These are phyloP conservation scores for Brachypodius melanocephalos DNA, from an alignment of 2,113 vertebrate genomes.

Conservation along the genomic window DNA sequence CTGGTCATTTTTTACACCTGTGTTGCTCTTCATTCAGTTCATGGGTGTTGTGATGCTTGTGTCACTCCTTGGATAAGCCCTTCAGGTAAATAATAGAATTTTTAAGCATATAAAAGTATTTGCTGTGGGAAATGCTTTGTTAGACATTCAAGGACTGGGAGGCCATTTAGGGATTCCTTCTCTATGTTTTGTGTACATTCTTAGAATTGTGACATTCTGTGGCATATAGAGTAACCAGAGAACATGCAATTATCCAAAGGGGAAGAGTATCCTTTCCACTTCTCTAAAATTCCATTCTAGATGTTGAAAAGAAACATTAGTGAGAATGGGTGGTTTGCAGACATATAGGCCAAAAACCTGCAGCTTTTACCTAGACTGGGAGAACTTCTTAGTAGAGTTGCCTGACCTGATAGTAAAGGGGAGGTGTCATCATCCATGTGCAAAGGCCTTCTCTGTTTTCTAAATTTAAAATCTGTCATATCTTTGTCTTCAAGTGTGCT, in stretches of 20 bases:
- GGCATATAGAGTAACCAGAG: neutral
- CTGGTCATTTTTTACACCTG: constrained; percentile 92
- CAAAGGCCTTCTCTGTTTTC: neutral
- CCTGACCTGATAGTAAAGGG: neutral
- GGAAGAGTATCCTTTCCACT: neutral
- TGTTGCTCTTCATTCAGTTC: constrained; percentile 92
- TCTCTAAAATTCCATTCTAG: neutral
- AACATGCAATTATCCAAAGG: neutral
- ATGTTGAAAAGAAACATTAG: neutral
- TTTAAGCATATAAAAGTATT: neutral
- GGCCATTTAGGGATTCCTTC: neutral
- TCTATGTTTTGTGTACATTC: neutral
- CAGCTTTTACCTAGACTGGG: neutral
- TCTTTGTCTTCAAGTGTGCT: neutral
- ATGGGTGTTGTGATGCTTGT: constrained; percentile 95
- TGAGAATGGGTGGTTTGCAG: neutral
- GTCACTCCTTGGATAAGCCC: constrained; percentile 85
- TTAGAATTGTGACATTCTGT: neutral
- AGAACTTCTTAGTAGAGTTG: neutral
- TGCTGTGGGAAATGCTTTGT: neutral
- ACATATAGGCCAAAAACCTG: neutral
- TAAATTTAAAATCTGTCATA: neutral
- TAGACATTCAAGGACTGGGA: neutral
- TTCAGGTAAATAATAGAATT: constrained; percentile 68
- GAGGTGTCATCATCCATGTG: neutral